Evolutionary conservation across 2,113 vertebrate species (phyloP), one percentile per base, ranked within the genome.

Genomic region (Caracal caracal): DNA sequence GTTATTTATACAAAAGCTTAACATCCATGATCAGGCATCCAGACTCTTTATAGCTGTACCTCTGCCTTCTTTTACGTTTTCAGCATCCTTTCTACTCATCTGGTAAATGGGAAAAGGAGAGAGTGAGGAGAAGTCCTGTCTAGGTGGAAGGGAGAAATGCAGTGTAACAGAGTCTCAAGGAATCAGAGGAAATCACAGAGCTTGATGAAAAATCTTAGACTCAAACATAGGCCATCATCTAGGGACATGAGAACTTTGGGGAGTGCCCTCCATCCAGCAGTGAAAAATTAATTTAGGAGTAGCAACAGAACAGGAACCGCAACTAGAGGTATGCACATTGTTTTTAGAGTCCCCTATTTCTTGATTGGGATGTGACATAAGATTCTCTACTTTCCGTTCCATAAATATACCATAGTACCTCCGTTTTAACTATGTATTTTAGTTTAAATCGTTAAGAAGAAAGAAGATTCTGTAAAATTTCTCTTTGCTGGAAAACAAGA

Each of bases 401-500:
- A 78, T 95, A 94, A 94, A 90, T 94, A 65, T 78, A 68, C n/a
- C 51, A 53, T 59, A 71, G 16, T 61, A 59, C 83, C 40, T 86
- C 5, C 43, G 12, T 93, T 96, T 96, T 87, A 94, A 89, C 33
- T 43, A 66, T 92, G 28, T 66, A 68, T 94, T 95, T 96, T 88
- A 96, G 66, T 79, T 94, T 89, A 95, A 75, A n/a, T 76, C 26
- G 91, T 96, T 95, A 94, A 79, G 73, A 91, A 94, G 61, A 94
- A 59, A 84, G 35, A 89, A 61, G 56, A 98, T 87, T 96, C 83
- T 92, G 75, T 19, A 96, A 93, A 92, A 91, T 96, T 97, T 96
- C 24, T 92, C 43, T 96, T 94, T 90, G 70, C 95, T 88, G 51
- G 91, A 51, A 98, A 97, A 96, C 63, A 97, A 94, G 78, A 97